Conservation (phyloP, 2,888 invertebrate genomes). For the Lucinisca nassula region DNA sequence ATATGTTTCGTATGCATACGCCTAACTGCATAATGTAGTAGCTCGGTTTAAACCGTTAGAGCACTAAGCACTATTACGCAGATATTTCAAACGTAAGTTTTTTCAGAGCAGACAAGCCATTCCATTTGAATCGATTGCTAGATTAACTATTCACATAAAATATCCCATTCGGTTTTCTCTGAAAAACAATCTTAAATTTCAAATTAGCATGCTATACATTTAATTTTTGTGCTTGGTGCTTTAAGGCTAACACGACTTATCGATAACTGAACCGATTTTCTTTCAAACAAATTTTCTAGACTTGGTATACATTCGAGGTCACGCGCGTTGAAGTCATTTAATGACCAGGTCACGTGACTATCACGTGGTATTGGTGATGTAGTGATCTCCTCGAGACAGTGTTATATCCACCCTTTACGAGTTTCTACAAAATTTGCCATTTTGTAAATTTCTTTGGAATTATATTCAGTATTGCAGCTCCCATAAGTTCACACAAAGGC, state of each 20-base stretch:
- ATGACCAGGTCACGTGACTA: conserved; percentile 54
- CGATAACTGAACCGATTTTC: conserved; percentile 3
- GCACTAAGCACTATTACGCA: too few relatives aligned
- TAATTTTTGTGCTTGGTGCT: too few relatives aligned
- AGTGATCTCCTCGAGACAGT: conserved; percentile 68
- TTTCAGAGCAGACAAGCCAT: too few relatives aligned
- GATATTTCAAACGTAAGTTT: too few relatives aligned
- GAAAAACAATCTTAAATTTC: too few relatives aligned
- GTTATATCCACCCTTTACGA: conserved; percentile 63
- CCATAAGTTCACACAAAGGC: conserved; percentile 56
- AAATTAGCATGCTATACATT: too few relatives aligned
- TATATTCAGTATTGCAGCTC: conserved; percentile 42
- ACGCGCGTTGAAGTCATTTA: conserved; percentile 56
- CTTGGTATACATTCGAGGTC: neutral
- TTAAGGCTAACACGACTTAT: neutral
- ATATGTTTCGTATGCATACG: neutral
- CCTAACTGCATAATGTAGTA: neutral
- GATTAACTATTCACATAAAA: too few relatives aligned
- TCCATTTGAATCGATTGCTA: too few relatives aligned
- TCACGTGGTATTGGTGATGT: conserved; percentile 45
- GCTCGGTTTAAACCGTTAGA: too few relatives aligned
- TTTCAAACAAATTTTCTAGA: neutral
- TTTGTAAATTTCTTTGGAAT: conserved; percentile 66
- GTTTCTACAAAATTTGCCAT: conserved; percentile 54
- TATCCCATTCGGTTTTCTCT: too few relatives aligned